Percentiles rank a stretch among this genome's conserved stretches.
Evolutionary conservation across 2,113 vertebrate genomes (phyloP).

Genomic region (Malurus melanocephalus): DNA sequence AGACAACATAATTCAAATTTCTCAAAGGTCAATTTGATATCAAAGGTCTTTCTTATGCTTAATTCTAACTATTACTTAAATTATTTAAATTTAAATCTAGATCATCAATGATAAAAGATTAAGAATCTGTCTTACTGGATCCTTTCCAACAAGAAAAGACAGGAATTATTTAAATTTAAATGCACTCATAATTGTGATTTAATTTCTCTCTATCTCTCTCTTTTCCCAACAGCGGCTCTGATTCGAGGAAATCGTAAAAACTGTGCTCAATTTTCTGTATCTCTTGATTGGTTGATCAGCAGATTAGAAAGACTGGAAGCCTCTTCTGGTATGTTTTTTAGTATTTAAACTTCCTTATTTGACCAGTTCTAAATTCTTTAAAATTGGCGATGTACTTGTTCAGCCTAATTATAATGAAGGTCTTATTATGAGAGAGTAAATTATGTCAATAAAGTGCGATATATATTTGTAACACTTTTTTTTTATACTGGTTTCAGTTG

Average conservation of each 20-base stretch:
- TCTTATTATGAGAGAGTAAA: not conserved
- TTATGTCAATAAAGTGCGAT: not conserved
- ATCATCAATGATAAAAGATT: not conserved
- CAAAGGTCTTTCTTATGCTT: not conserved
- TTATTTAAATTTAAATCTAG: not conserved
- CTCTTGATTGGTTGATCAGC: constrained; percentile 94
- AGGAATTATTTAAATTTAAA: not conserved
- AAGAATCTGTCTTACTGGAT: not conserved
- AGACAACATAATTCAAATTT: not conserved
- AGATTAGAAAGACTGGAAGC: constrained; percentile 92
- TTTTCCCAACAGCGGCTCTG: constrained; percentile 81
- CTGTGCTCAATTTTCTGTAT: constrained; percentile 95
- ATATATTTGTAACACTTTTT: not conserved
- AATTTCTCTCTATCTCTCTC: not conserved
- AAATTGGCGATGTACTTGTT: not conserved
- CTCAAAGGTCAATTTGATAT: not conserved
- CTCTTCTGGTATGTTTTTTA: constrained; percentile 84
- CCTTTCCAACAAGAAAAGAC: not conserved
- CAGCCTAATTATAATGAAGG: not conserved
- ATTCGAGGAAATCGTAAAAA: constrained; percentile 98
- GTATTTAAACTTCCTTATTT: not conserved
- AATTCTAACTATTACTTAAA: not conserved
- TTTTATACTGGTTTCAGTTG: not conserved
- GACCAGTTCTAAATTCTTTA: not conserved
- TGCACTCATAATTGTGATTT: not conserved